Evolutionary conservation across 2,797 vertebrate species (phyloP).

Genomic region (Urosaurus nigricauda): DNA sequence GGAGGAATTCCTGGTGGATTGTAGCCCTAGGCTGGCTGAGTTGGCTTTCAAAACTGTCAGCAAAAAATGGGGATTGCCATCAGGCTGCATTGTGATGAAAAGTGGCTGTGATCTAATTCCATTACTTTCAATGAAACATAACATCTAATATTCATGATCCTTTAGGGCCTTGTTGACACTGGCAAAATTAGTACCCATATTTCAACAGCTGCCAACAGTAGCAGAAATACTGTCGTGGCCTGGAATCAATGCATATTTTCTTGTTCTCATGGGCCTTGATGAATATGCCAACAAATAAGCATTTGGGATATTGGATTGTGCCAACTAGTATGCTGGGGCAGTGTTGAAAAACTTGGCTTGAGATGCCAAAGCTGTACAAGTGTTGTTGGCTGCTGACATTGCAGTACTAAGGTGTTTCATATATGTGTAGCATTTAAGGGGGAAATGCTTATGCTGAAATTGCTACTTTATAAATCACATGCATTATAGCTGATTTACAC

Average conservation of each 20-base stretch:
- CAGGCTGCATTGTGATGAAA: conserved; percentile 68
- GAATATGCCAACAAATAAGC: conserved; percentile 21
- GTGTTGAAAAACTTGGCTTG: not conserved
- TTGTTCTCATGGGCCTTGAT: conserved; percentile 2
- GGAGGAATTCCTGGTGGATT: conserved; percentile 33
- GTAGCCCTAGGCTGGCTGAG: conserved; percentile 58
- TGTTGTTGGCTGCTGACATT: not conserved
- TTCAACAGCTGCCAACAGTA: conserved; percentile 73
- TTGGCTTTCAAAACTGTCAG: conserved; percentile 70
- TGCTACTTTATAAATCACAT: conserved; percentile 25
- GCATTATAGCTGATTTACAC: not conserved
- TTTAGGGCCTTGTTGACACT: conserved; percentile 75
- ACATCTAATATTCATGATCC: conserved; percentile 72
- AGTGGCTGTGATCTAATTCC: conserved; percentile 75
- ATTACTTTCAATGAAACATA: conserved; percentile 74
- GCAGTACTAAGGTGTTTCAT: not conserved
- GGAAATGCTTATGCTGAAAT: conserved; percentile 29
- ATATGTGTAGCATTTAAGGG: conserved; percentile 7
- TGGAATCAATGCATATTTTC: conserved; percentile 52
- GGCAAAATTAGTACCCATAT: conserved; percentile 71
- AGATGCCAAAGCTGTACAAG: conserved; percentile 5
- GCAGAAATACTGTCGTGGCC: conserved; percentile 67
- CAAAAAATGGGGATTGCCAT: conserved; percentile 62
- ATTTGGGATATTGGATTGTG: conserved; percentile 19
- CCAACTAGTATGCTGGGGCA: not conserved